Percentiles rank a stretch among this genome's conserved stretches.
Conservation (phyloP, 2,888 invertebrate species). For the Arge pagana region DNA sequence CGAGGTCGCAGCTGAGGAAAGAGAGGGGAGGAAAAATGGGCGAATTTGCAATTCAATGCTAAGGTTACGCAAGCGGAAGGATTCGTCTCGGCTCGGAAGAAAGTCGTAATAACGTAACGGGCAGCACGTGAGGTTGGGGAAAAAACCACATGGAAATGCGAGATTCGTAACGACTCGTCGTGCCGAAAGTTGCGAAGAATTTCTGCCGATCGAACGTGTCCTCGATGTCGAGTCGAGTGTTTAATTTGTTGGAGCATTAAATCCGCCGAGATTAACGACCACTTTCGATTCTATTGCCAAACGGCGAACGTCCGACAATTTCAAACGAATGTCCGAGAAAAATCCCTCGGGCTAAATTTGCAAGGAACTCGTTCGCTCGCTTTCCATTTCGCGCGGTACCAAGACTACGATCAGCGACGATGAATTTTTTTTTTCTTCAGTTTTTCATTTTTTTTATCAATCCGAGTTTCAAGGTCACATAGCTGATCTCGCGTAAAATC, state of each 20-base stretch:
- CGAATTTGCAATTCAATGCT: constrained; percentile 11
- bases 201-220: background rate
- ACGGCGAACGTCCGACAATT: too few relatives aligned
- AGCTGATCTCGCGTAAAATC: too few relatives aligned
- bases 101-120: background rate
- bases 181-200: constrained; percentile 7
- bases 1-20: background rate
- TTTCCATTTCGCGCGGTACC: too few relatives aligned
- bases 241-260: constrained; percentile 5
- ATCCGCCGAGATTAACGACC: constrained; percentile 1
- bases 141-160: constrained; percentile 2
- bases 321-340: too few relatives aligned
- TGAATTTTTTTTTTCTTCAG: too few relatives aligned
- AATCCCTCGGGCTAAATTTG: too few relatives aligned
- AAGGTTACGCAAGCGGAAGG: constrained; percentile 6
- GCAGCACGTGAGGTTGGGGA: too few relatives aligned
- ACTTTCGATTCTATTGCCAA: constrained; percentile 11
- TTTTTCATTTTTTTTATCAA: too few relatives aligned
- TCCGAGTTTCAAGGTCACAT: too few relatives aligned
- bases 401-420: too few relatives aligned
- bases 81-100: constrained; percentile 1
- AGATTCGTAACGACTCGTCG: background rate
- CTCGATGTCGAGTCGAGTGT: background rate
- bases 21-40: constrained; percentile 4
- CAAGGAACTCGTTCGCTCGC: too few relatives aligned